Conservation (phyloP, 2,797 vertebrate genomes). For the Phaenicophaeus curvirostris region DNA sequence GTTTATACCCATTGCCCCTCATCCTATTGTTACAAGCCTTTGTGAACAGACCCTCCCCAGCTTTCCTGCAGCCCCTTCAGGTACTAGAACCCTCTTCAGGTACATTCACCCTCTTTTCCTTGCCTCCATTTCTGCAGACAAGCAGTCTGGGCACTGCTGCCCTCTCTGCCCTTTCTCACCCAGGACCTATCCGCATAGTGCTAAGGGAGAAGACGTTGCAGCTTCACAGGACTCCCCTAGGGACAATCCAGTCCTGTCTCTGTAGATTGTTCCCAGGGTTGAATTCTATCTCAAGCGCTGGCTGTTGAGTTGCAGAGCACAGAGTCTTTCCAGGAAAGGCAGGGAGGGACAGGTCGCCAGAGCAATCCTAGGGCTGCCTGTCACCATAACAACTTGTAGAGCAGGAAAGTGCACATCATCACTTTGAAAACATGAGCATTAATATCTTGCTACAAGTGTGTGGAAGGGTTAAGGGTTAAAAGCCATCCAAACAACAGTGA, state of each 20-base stretch:
- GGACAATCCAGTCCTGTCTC: not conserved
- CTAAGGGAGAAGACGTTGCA: not conserved
- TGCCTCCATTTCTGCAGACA: not conserved
- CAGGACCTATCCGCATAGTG: fast-evolving
- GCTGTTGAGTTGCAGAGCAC: not conserved
- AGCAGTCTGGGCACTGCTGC: not conserved
- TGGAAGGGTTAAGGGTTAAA: not conserved
- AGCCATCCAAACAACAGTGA: not conserved
- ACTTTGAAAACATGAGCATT: not conserved
- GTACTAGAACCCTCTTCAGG: too few species aligned
- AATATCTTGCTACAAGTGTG: fast-evolving
- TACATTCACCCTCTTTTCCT: not conserved
- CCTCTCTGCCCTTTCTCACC: not conserved
- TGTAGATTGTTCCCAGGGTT: not conserved
- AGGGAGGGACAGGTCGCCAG: not conserved
- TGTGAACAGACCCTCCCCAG: too few species aligned
- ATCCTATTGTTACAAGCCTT: too few species aligned
- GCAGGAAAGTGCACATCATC: fast-evolving
- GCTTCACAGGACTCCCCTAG: fast-evolving
- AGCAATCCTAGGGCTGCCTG: not conserved
- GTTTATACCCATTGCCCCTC: too few species aligned
- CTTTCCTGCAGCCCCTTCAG: too few species aligned
- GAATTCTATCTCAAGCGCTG: not conserved
- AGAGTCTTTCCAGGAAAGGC: not conserved
- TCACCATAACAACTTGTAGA: not conserved